A percentile compares a stretch with the other conserved stretches of the same genome.
These are phyloP conservation scores for Megalops atlanticus DNA, from an alignment of 2,113 vertebrate species.

Conservation along the genomic window DNA sequence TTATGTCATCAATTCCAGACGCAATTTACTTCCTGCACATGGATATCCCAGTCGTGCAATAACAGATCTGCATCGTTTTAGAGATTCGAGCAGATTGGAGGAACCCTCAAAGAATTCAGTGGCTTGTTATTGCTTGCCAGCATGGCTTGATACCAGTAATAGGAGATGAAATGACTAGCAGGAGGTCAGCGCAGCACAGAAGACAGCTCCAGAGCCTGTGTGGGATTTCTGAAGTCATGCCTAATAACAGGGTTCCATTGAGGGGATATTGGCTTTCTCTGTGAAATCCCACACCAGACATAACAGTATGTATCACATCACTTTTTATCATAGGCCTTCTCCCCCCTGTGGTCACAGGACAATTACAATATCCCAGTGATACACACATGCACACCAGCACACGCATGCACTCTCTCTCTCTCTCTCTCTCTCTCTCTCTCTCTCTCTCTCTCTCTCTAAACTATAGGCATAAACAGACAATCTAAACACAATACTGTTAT, in stretches of 20 bases:
- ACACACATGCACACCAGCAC: no score
- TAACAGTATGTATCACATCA: no score
- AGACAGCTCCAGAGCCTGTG: background rate
- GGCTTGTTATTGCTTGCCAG: background rate
- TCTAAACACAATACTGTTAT: no score
- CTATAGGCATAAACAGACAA: no score
- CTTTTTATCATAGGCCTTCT: no score
- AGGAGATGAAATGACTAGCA: background rate
- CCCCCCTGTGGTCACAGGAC: no score
- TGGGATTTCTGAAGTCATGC: background rate
- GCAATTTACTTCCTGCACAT: slow-evolving; percentile 41
- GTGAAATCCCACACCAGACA: slow-evolving; percentile 1
- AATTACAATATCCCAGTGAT: no score
- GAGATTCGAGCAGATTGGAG: background rate
- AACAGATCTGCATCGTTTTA: background rate
- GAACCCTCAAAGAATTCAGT: background rate
- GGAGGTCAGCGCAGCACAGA: slow-evolving; percentile 10
- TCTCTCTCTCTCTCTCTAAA: no score
- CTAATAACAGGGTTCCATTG: background rate
- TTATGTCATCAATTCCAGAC: slow-evolving; percentile 64
- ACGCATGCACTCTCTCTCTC: no score
- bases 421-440: no score
- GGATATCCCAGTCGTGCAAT: background rate
- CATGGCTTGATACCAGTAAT: background rate
- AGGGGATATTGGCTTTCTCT: background rate